Evolutionary conservation across 2,113 vertebrate species (phyloP), one percentile per base, ranked within the genome.

Genomic region (Taurulus bubalis): DNA sequence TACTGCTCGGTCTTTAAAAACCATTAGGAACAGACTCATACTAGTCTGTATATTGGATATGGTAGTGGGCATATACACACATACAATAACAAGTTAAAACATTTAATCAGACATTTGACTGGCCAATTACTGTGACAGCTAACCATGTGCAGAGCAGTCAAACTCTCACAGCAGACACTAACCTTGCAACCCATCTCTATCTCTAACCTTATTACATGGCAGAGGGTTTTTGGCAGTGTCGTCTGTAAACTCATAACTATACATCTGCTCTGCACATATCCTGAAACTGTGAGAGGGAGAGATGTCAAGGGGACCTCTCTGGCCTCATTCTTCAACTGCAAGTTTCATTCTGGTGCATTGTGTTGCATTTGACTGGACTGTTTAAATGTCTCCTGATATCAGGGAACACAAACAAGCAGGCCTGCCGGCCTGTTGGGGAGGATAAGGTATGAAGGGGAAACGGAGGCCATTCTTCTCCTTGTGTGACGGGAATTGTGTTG

Each of bases 381-480:
- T 85, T 92, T 91, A 86, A 93, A 92, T 85, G 89, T 86, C 87
- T 90, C 72, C 80, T 2, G 84, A 88, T 92, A 91, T 91, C 87
- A 86, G 85, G 74, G 74, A 89, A 90, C 85, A 90, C 91, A 93
- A 94, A 94, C 90, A 94, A 84, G 86, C 89, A 47, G 77, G 69
- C 16, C 81, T 78, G 79, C 64, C 75, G 28, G 91, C 81, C 86
- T 90, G 91, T 58, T 71, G 71, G 71, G 58, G 74, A 91, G 92
- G 91, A 91, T 93, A 92, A 92, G 90, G 90, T 84, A 71, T 64
- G 71, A 79, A 82, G 86, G 77, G 91, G 91, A 91, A 91, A 74
- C 75, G 60, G 82, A 83, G 78, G 85, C 89, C 79, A 92, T 94
- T 92, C 90, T 93, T 91, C 87, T 92, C 76, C 72, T 26, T 2